A percentile compares a stretch with the other conserved stretches of the same genome.
phyloP scores from a whole-genome alignment of 2,797 vertebrate species.

The Arrhamphus sclerolepis region DNA sequence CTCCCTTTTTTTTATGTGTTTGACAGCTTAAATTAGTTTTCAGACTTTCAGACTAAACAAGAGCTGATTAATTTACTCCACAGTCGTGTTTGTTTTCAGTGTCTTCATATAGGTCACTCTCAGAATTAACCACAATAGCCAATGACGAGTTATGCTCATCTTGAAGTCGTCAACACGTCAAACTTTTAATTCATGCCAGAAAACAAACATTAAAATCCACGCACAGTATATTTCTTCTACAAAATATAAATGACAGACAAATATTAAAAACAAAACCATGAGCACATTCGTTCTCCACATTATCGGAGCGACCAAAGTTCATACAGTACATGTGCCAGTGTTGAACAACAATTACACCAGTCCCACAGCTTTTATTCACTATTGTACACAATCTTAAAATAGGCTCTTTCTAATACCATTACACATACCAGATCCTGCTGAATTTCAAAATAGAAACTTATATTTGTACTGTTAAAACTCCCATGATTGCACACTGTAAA shows the following conservation, averaged over 20 bases:
- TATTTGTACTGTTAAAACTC: slow-evolving; percentile 40
- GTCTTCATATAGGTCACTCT: no score
- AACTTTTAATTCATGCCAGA: slow-evolving; percentile 79
- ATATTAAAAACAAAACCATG: slow-evolving; percentile 32
- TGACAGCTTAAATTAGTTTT: not conserved
- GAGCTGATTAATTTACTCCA: no score
- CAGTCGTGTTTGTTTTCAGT: no score
- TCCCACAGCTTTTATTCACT: slow-evolving; percentile 32
- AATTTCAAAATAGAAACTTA: slow-evolving; percentile 64
- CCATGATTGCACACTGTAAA: slow-evolving; percentile 37
- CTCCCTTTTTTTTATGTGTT: no score
- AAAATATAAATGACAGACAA: slow-evolving; percentile 53
- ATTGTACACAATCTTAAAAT: slow-evolving; percentile 47
- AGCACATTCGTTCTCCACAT: slow-evolving; percentile 51
- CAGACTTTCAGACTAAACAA: rapidly evolving
- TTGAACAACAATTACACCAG: slow-evolving; percentile 52
- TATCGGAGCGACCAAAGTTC: slow-evolving; percentile 26
- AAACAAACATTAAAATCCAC: slow-evolving; percentile 68
- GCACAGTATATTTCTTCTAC: slow-evolving; percentile 43
- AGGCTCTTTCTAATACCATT: slow-evolving; percentile 22
- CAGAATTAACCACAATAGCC: not conserved
- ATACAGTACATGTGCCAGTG: slow-evolving; percentile 55
- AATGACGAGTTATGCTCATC: not conserved
- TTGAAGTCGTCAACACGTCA: slow-evolving; percentile 53
- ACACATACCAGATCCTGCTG: slow-evolving; percentile 33